Percentiles rank a stretch among this genome's conserved stretches.
phyloP scores from a whole-genome alignment of 2,888 invertebrate genomes.

The Parasteatoda lunata region DNA sequence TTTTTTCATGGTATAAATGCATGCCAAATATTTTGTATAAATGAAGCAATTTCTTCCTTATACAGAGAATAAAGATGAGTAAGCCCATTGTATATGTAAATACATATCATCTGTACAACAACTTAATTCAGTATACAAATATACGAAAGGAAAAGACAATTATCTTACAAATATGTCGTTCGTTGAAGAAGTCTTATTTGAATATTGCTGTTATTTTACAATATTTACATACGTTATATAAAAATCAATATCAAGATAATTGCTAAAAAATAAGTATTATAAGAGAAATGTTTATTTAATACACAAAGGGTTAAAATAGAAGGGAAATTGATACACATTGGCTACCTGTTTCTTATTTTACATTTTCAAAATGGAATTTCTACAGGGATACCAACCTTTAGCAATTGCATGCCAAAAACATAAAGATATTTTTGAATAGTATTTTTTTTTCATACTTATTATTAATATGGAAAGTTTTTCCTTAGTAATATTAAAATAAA shows the following conservation, averaged over 20 bases:
- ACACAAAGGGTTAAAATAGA: too few relatives aligned
- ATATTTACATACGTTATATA: constrained; percentile 30
- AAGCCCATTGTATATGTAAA: constrained; percentile 43
- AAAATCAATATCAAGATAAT: background rate
- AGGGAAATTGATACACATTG: too few relatives aligned
- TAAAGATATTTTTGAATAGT: too few relatives aligned
- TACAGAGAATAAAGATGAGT: constrained; percentile 40
- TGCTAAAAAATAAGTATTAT: too few relatives aligned
- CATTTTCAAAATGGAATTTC: too few relatives aligned
- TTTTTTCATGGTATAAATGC: constrained; percentile 56
- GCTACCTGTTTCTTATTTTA: too few relatives aligned
- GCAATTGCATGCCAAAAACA: too few relatives aligned
- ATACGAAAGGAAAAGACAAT: constrained; percentile 27
- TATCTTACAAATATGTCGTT: constrained; percentile 56
- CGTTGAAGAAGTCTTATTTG: constrained; percentile 38
- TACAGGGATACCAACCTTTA: too few relatives aligned
- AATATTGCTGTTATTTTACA: constrained; percentile 30
- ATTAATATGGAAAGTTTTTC: too few relatives aligned
- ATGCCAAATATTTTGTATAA: constrained; percentile 54
- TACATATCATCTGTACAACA: constrained; percentile 51
- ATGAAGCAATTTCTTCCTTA: constrained; percentile 33
- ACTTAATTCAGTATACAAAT: constrained; percentile 43
- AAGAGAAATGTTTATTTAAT: too few relatives aligned
- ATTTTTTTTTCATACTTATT: too few relatives aligned
- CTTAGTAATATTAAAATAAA: too few relatives aligned